These are phyloP conservation scores for Notolepis coatsorum DNA, from an alignment of 2,797 vertebrate species.

Conservation along the genomic window DNA sequence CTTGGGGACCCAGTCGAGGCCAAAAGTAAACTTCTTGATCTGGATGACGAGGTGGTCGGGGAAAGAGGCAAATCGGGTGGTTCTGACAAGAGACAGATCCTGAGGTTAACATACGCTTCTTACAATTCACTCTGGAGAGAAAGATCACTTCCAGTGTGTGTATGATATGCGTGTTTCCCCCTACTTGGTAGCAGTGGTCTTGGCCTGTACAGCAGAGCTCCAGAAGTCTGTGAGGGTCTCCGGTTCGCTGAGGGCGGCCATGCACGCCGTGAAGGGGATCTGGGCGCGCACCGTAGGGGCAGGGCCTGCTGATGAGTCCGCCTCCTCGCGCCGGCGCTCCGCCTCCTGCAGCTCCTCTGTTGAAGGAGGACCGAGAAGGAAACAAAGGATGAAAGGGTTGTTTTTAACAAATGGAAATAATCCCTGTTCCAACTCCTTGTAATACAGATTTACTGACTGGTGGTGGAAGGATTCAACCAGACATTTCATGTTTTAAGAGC, in stretches of 20 bases:
- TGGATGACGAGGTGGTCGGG: conserved; percentile 98
- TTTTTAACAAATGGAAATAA: too few relatives aligned
- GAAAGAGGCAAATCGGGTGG: conserved; percentile 97
- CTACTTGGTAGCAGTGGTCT: conserved; percentile 97
- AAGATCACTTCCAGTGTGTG: background rate
- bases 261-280: conserved; percentile 95
- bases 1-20: conserved; percentile 98
- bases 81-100: conserved; percentile 79
- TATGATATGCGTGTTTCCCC: conserved; percentile 32
- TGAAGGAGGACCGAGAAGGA: conserved; percentile 20
- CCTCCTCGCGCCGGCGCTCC: conserved; percentile 91
- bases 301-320: conserved; percentile 87
- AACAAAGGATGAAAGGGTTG: background rate
- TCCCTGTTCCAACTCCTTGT: too few relatives aligned
- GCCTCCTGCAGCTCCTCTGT: conserved; percentile 94
- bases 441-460: too few relatives aligned
- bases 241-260: conserved; percentile 95
- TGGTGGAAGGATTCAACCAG: too few relatives aligned
- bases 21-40: conserved; percentile 99
- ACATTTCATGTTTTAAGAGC: too few relatives aligned
- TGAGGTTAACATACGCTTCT: conserved; percentile 2
- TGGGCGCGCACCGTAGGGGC: conserved; percentile 90
- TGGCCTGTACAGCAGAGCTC: conserved; percentile 97
- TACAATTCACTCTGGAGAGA: background rate
- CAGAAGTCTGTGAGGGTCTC: conserved; percentile 98